Base-by-base conservation (phyloP, 2,113 vertebrate species). In the Ascaphus truei region DNA sequence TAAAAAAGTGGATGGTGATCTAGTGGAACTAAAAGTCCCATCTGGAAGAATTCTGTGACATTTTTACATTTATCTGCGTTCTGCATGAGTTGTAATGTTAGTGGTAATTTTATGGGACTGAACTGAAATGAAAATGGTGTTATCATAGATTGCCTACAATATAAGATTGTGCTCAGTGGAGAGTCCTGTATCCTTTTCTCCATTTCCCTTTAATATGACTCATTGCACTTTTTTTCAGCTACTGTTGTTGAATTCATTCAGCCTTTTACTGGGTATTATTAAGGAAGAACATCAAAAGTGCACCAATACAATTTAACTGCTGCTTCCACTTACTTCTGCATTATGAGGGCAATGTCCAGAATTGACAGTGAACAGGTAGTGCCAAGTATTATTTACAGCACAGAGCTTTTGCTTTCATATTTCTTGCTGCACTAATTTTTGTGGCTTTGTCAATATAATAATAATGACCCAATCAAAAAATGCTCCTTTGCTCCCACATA, bases 41-140 rank as follows among this genome's bases (percentile, higher is more conserved):
- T 93, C 91, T 95, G 92, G 92, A 94, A 94, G 93, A 94, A 93
- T 94, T 93, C 92, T 92, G 90, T 95, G 94, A 95, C 94, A 94
- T 96, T 98, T 96, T 94, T 92, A 92, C 92, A 96, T 97, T 96
- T 96, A 94, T 96, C 93, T 95, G 87, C 90, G 93, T 98, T 96
- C 95, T 96, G 94, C 96, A 94, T 98, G 94, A 96, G 88, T 90
- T 95, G 94, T 95, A 96, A 98, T 98, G 94, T 95, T 96, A 96
- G 94, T 97, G 91, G 95, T 98, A 96, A 98, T 98, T 96, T 97
- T 97, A 98, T 95, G 93, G 93, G 91, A 95, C 91, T 95, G 93
- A 96, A 91, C 87, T 91, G 90, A 92, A 95, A 94, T 94, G 92
- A 93, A 96, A 96, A 95, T 92, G 88, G 89, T 94, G 91, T 95